phyloP scores from a whole-genome alignment of 2,888 invertebrate species.

The Diarsia rubi region DNA sequence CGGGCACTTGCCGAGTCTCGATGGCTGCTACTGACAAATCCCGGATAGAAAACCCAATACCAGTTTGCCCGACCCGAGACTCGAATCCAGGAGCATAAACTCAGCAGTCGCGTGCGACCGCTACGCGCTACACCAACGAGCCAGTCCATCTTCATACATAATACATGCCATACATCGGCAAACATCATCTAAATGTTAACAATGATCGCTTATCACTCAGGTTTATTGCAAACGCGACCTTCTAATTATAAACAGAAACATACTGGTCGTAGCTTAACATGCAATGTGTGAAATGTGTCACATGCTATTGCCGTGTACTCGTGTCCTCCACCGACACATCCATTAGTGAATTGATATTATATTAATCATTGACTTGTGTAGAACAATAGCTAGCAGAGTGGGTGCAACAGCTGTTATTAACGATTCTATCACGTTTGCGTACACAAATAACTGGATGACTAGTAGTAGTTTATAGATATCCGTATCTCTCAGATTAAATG shows the following conservation, averaged over 20 bases:
- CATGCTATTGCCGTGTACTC: conserved; percentile 11
- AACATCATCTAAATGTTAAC: conserved; percentile 4
- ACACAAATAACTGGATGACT: conserved; percentile 34
- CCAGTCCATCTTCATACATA: no score
- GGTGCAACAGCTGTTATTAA: conserved; percentile 29
- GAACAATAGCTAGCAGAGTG: neutral
- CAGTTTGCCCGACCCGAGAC: no score
- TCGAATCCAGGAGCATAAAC: no score
- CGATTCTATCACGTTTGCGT: conserved; percentile 20
- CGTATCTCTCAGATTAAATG: conserved; percentile 35
- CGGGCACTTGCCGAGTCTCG: no score
- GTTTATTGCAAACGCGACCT: conserved; percentile 8
- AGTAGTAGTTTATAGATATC: conserved; percentile 21
- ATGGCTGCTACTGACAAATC: no score
- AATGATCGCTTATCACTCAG: conserved; percentile 6
- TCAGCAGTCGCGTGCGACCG: no score
- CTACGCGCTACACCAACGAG: no score
- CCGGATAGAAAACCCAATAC: no score
- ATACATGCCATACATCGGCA: neutral
- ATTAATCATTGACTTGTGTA: conserved; percentile 8
- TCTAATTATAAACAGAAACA: neutral
- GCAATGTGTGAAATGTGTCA: conserved; percentile 1
- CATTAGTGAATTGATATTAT: conserved; percentile 2
- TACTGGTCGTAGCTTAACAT: neutral
- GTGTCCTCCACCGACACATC: conserved; percentile 3